These are phyloP conservation scores for Drosophila repletoides DNA, from an alignment of 1,140 invertebrate species.

Conservation along the genomic window DNA sequence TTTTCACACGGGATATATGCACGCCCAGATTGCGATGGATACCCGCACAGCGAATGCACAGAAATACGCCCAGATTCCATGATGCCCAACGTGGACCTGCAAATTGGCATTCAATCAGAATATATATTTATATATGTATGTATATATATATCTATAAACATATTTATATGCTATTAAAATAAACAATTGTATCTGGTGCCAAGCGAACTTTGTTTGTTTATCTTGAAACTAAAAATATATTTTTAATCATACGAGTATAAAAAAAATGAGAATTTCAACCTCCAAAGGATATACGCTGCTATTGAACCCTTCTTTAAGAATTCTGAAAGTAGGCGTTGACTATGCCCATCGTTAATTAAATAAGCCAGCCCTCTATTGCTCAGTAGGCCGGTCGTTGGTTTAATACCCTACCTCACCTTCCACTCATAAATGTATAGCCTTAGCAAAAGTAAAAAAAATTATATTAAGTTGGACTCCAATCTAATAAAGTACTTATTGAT, in stretches of 20 bases:
- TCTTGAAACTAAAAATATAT: neutral
- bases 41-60: conserved; percentile 98
- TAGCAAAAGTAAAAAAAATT: too few species aligned
- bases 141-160: neutral
- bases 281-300: too few species aligned
- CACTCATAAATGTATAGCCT: too few species aligned
- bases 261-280: too few species aligned
- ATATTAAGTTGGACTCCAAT: too few species aligned
- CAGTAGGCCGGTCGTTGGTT: neutral
- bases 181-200: neutral
- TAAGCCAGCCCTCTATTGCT: neutral
- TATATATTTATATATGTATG: neutral
- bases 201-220: conserved; percentile 11
- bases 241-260: too few species aligned
- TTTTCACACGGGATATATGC: conserved; percentile 99
- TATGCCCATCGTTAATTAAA: neutral
- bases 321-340: too few species aligned
- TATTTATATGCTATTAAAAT: neutral
- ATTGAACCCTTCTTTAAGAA: too few species aligned
- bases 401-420: too few species aligned
- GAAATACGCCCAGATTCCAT: conserved; percentile 98
- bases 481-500: too few species aligned
- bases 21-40: conserved; percentile 99
- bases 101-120: conserved; percentile 31
- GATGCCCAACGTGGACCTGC: conserved; percentile 98